A percentile compares a stretch with the other conserved stretches of the same genome.
These are phyloP conservation scores for Perizoma flavofasciatum DNA, from an alignment of 2,888 invertebrate genomes.

Conservation along the genomic window DNA sequence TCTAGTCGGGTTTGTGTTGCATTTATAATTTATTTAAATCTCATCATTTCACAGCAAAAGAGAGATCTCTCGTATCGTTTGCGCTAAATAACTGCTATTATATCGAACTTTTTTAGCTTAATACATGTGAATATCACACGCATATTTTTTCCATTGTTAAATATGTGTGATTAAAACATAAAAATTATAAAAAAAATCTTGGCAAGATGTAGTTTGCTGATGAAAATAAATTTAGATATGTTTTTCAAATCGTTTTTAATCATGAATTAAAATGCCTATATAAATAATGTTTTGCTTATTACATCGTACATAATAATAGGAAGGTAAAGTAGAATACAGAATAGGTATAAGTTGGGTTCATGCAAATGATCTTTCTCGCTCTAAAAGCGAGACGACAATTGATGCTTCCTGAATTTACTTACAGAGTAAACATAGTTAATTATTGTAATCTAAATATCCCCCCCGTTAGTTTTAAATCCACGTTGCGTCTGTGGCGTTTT, in stretches of 20 bases:
- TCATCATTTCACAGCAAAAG: constrained; percentile 17
- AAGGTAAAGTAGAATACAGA: constrained; percentile 28
- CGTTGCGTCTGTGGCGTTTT: constrained; percentile 14
- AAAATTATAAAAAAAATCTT: constrained; percentile 36
- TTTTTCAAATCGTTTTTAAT: constrained; percentile 38
- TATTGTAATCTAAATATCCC: constrained; percentile 26
- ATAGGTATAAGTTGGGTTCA: constrained; percentile 17
- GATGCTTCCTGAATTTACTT: constrained; percentile 28
- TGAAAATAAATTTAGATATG: constrained; percentile 33
- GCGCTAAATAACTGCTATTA: constrained; percentile 62
- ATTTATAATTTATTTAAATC: constrained; percentile 77
- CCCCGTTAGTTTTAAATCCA: constrained; percentile 24
- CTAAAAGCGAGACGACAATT: constrained; percentile 21
- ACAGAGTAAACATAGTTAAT: constrained; percentile 28
- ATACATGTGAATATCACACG: constrained; percentile 64
- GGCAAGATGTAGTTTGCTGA: constrained; percentile 25
- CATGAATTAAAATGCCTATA: constrained; percentile 35
- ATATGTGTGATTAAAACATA: constrained; percentile 41
- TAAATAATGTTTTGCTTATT: constrained; percentile 38
- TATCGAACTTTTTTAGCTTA: constrained; percentile 61
- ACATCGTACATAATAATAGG: constrained; percentile 34
- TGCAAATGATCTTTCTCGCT: constrained; percentile 22
- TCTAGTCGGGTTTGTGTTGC: constrained; percentile 76
- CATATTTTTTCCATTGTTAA: constrained; percentile 78
- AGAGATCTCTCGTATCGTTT: constrained; percentile 68